A percentile compares a stretch with the other conserved stretches of the same genome.
phyloP scores from a whole-genome alignment of 2,113 vertebrate species.

The Passer domesticus region DNA sequence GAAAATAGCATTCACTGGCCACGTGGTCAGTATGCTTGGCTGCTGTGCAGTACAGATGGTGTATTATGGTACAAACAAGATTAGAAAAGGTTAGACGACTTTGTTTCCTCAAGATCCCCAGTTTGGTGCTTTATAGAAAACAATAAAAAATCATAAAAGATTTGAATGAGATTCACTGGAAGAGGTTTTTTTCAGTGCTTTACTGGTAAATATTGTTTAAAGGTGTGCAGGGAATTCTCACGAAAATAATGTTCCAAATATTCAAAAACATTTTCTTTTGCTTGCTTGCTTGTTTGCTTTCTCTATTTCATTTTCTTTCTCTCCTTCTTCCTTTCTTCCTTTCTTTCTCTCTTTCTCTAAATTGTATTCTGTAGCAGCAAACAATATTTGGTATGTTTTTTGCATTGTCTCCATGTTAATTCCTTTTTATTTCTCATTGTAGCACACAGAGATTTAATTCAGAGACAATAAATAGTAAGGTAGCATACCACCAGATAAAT shows the following conservation, averaged over 20 bases:
- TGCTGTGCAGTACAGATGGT: neutral
- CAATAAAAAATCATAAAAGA: neutral
- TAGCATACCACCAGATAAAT: neutral
- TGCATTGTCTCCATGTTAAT: neutral
- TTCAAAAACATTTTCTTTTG: neutral
- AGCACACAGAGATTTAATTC: neutral
- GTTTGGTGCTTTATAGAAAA: neutral
- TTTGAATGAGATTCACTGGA: neutral
- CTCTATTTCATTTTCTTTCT: fast-evolving
- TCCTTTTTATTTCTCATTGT: neutral
- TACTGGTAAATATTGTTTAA: neutral
- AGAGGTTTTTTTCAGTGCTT: neutral
- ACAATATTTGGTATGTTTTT: neutral
- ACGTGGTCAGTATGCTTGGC: neutral
- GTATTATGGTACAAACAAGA: neutral
- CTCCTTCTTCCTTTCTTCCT: fast-evolving
- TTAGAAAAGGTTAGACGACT: neutral
- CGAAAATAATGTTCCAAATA: neutral
- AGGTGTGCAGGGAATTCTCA: neutral
- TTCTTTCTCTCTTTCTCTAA: neutral
- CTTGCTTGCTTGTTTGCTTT: neutral
- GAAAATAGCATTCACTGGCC: neutral
- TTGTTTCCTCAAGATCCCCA: neutral
- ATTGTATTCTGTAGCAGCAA: neutral
- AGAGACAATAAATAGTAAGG: neutral